Conservation (phyloP, 1,140 invertebrate genomes). For the Philotrypesis tridentata region DNA sequence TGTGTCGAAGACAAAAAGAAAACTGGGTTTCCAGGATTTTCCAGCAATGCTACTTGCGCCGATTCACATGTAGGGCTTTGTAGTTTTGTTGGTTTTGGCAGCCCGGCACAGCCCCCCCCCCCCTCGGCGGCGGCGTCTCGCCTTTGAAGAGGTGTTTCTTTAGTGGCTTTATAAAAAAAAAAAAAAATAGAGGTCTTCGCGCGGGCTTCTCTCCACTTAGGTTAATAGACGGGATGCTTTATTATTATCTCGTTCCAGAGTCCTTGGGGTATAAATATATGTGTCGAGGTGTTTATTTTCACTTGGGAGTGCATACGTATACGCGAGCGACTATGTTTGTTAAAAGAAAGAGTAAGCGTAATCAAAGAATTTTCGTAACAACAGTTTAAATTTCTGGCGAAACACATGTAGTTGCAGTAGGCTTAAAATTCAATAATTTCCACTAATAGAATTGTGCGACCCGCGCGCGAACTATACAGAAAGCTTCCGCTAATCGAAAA, state of each 20-base stretch:
- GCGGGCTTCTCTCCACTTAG: not conserved
- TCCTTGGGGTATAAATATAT: not conserved
- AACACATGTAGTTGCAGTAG: too few species aligned
- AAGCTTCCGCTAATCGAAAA: not conserved
- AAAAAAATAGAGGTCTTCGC: not conserved
- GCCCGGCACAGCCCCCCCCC: too few species aligned
- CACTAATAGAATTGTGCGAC: not conserved
- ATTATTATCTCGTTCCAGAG: not conserved
- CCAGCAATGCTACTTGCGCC: not conserved
- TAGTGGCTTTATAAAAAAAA: conserved; percentile 23
- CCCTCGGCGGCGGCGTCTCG: not conserved
- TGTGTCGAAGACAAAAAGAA: too few species aligned
- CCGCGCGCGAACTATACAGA: not conserved
- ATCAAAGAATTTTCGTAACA: too few species aligned
- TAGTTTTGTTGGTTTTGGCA: conserved; percentile 1
- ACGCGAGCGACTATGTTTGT: too few species aligned
- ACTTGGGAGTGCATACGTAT: too few species aligned
- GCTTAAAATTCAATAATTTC: too few species aligned
- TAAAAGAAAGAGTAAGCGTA: too few species aligned
- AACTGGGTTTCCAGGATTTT: not conserved
- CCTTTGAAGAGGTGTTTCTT: conserved; percentile 22
- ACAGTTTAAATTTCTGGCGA: too few species aligned
- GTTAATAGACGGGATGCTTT: not conserved
- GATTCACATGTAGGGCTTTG: not conserved
- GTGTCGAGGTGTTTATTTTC: not conserved